These are phyloP conservation scores for Agrochola litura DNA, from an alignment of 2,888 invertebrate genomes.

Conservation along the genomic window DNA sequence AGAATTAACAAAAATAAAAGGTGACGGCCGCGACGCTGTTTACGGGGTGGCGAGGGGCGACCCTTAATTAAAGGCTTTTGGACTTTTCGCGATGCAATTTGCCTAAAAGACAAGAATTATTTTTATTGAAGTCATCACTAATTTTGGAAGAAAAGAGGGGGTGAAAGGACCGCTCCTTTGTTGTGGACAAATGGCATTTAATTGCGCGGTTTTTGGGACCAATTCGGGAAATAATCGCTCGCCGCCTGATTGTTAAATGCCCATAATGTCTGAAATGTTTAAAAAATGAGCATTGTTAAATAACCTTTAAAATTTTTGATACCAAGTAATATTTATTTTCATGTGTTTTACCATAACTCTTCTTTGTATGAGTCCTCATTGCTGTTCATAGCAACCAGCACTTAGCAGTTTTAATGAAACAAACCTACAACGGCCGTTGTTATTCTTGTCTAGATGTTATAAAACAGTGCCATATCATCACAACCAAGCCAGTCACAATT, in stretches of 20 bases:
- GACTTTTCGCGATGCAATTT: conserved; percentile 91
- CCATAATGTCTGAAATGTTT: conserved; percentile 30
- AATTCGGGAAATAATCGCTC: conserved; percentile 78
- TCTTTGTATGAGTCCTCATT: not conserved
- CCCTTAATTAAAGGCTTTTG: conserved; percentile 90
- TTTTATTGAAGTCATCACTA: conserved; percentile 91
- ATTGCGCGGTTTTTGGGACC: conserved; percentile 86
- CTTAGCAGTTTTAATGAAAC: not conserved
- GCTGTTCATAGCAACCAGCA: not conserved
- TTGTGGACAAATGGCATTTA: conserved; percentile 88
- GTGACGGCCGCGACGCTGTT: conserved; percentile 88
- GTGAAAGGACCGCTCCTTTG: conserved; percentile 79
- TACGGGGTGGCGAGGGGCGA: conserved; percentile 86
- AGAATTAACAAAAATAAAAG: conserved; percentile 91
- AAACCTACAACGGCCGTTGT: not conserved
- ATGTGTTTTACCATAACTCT: not conserved
- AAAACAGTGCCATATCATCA: not conserved
- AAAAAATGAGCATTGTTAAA: conserved; percentile 28
- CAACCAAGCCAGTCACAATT: not conserved
- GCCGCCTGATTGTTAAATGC: conserved; percentile 70
- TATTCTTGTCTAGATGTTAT: not conserved
- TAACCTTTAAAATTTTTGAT: not conserved
- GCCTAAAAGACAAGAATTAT: conserved; percentile 91
- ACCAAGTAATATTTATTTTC: not conserved
- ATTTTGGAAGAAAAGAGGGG: conserved; percentile 85